Evolutionary conservation across 2,888 invertebrate species (phyloP).

Genomic region (Nezara viridula): DNA sequence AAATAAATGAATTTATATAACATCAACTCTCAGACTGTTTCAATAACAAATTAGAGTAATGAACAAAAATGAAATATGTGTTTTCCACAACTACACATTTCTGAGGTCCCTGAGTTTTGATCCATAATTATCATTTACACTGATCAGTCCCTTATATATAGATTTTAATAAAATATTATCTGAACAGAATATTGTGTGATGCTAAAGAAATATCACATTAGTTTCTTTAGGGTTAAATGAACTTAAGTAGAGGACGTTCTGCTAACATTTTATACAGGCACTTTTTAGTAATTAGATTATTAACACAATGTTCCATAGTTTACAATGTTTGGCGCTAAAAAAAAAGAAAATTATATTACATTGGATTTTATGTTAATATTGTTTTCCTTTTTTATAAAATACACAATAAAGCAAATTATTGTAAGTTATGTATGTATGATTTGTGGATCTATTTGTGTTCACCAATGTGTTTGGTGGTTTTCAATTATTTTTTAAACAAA

Average conservation of each 20-base stretch:
- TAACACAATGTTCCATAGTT: not conserved
- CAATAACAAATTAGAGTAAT: not conserved
- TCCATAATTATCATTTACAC: conserved; percentile 49
- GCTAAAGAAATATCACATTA: conserved; percentile 50
- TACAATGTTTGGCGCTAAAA: not conserved
- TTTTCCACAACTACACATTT: conserved; percentile 48
- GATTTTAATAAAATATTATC: conserved; percentile 50
- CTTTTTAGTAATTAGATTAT: conserved; percentile 44
- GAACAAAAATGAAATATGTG: conserved; percentile 47
- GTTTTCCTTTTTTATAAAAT: not conserved
- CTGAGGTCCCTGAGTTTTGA: conserved; percentile 57
- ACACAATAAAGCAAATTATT: not conserved
- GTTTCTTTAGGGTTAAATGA: not conserved
- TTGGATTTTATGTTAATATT: not conserved
- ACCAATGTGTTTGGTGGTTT: not conserved
- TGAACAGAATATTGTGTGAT: conserved; percentile 56
- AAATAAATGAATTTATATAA: not conserved
- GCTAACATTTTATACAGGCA: conserved; percentile 52
- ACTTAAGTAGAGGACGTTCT: conserved; percentile 53
- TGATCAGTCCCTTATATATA: conserved; percentile 53
- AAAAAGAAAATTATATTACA: not conserved
- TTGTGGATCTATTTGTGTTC: conserved; percentile 40
- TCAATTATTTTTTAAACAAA: not conserved
- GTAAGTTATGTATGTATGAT: conserved; percentile 9
- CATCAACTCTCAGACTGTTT: not conserved